Conservation (phyloP, 2,888 invertebrate species). For the Coecobrya sp. region DNA sequence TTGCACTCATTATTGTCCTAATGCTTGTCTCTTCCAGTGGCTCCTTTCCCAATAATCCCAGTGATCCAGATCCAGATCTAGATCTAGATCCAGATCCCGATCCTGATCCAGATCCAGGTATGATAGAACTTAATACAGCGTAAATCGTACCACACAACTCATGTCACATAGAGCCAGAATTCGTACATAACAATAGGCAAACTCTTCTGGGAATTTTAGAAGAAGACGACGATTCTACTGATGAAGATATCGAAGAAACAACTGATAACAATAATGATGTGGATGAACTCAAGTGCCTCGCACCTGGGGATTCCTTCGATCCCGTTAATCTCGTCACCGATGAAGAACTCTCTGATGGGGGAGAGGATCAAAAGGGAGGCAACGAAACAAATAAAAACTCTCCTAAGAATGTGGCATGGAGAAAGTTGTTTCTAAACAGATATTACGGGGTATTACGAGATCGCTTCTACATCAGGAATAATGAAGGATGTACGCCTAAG, state of each 20-base stretch:
- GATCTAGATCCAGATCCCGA: not conserved
- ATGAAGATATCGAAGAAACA: not conserved
- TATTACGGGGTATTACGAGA: slow-evolving; percentile 81
- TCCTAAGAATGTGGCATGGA: not conserved
- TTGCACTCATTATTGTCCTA: not conserved
- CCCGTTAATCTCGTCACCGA: not conserved
- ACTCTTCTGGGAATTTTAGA: too few relatives aligned
- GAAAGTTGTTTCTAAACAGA: slow-evolving; percentile 71
- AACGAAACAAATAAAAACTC: not conserved
- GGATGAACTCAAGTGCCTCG: not conserved
- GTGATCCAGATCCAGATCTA: not conserved
- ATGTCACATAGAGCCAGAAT: too few relatives aligned
- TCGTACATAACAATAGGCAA: too few relatives aligned
- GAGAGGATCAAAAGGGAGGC: not conserved
- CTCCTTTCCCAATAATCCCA: not conserved
- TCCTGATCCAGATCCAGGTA: not conserved
- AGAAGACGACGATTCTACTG: too few relatives aligned
- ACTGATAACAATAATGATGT: not conserved
- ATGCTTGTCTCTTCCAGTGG: not conserved
- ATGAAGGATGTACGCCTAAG: slow-evolving; percentile 74
- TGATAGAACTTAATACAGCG: too few relatives aligned
- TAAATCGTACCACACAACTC: too few relatives aligned
- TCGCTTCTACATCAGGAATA: slow-evolving; percentile 77
- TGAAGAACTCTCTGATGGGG: not conserved
- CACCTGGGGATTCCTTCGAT: not conserved